Conservation (phyloP, 2,113 vertebrate species). For the Aptenodytes forsteri region DNA sequence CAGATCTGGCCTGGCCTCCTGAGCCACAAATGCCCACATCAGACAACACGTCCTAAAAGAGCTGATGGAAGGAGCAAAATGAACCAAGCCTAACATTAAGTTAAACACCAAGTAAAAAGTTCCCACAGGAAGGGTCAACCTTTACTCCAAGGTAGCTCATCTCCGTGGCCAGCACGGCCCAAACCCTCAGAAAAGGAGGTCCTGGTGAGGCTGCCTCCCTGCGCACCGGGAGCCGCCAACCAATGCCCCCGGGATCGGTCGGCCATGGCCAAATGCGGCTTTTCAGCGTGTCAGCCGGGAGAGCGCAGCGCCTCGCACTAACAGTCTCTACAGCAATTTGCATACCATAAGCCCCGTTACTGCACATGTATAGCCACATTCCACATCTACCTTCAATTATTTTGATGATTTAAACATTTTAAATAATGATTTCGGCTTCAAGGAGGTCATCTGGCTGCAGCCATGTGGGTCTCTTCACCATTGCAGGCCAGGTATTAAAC, state of each 20-base stretch:
- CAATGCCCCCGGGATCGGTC: background rate
- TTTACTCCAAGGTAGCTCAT: background rate
- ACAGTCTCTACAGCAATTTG: background rate
- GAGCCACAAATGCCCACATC: background rate
- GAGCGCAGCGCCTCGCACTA: background rate
- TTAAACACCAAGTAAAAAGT: background rate
- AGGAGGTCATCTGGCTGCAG: background rate
- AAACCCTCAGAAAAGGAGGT: background rate
- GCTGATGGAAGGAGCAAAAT: background rate
- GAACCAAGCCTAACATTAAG: background rate
- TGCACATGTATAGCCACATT: background rate
- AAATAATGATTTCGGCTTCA: slow-evolving; percentile 20
- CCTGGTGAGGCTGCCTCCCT: background rate
- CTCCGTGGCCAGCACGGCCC: background rate
- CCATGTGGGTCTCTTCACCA: background rate
- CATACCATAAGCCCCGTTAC: background rate
- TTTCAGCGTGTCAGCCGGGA: background rate
- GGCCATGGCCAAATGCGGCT: background rate
- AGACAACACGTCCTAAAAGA: background rate
- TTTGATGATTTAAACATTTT: background rate
- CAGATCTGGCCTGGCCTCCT: background rate
- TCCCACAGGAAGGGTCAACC: background rate
- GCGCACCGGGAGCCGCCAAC: background rate
- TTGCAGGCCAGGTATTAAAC: background rate
- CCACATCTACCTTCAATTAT: background rate